Evolutionary conservation across 2,888 invertebrate species (phyloP), one percentile per base, ranked within the genome.

Genomic region (Oscheius sp.): DNA sequence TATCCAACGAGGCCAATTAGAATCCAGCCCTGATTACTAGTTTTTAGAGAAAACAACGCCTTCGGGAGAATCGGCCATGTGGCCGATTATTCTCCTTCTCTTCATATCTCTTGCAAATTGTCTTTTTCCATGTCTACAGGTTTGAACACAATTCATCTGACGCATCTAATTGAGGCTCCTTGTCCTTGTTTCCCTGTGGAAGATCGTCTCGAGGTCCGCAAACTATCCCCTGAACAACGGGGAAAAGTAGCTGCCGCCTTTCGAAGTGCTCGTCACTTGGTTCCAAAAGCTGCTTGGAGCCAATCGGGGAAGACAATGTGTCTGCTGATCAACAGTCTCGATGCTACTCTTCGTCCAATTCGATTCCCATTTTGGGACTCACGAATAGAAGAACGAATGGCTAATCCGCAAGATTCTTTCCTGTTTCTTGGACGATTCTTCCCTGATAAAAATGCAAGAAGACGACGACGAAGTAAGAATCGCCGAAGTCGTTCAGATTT

Each of bases 291-390:
- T 5, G 62, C 44, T 44, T 62, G 62, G 62, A 32, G 6, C 22
- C 59, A 44, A 4, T 14, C 26, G 2, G 59, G 59, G 14, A 41
- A 41, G 17, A 44, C 59, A 2, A 28, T 59, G 59, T 59, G 59
- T 59, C 59, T 59, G 4, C 44, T 59, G 12, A 44, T 59, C n/a
- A 59, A 59, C 17, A 62, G 62, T 32, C 62, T 62, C 14, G 62
- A 62, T 22, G 62, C 49, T 12, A 14, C 62, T 47, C 62, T 49
- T 24, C 49, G 49, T 8, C 49, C 62, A 4, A 22, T 24, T 20
- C 28, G 49, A n/a, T 49, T 62, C n/a, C 62, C 62, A 17, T 62
- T 22, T 30, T 62, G 62, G 62, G 62, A 62, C 20, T 47, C 47
- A 12, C 17, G 62, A 30, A 45, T 62, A 20, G 62, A 62, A 24